These are phyloP conservation scores for Cyaniris semiargus DNA, from an alignment of 2,888 invertebrate species.

Conservation along the genomic window DNA sequence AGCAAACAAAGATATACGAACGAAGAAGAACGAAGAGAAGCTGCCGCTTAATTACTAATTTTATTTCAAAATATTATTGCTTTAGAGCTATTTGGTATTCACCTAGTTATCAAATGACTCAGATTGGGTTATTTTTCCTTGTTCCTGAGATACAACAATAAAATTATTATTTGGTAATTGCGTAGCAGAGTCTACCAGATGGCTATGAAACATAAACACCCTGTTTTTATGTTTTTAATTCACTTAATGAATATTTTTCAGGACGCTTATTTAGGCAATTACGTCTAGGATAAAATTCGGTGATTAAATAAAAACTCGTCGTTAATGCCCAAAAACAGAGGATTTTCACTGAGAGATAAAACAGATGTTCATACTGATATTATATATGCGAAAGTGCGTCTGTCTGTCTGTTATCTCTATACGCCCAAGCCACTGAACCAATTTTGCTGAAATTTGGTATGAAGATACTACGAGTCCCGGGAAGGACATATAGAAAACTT, in stretches of 20 bases:
- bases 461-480: too few relatives aligned
- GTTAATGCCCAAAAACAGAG: not conserved
- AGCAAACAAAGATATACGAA: too few relatives aligned
- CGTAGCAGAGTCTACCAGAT: not conserved
- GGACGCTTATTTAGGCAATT: not conserved
- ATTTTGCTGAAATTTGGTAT: too few relatives aligned
- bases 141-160: not conserved
- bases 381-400: too few relatives aligned
- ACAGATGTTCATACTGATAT: not conserved
- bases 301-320: not conserved
- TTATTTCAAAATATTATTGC: too few relatives aligned
- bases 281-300: not conserved
- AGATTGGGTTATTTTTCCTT: not conserved
- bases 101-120: not conserved
- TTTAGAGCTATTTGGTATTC: too few relatives aligned
- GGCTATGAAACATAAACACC: not conserved
- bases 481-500: too few relatives aligned
- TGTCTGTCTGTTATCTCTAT: too few relatives aligned
- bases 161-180: too few relatives aligned
- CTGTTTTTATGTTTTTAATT: conserved; percentile 2
- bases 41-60: too few relatives aligned
- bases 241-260: not conserved
- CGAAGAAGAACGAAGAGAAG: too few relatives aligned
- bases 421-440: too few relatives aligned
- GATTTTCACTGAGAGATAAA: not conserved